Conservation (phyloP, 2,888 invertebrate species). For the Mesorhabditis spiculigera region DNA sequence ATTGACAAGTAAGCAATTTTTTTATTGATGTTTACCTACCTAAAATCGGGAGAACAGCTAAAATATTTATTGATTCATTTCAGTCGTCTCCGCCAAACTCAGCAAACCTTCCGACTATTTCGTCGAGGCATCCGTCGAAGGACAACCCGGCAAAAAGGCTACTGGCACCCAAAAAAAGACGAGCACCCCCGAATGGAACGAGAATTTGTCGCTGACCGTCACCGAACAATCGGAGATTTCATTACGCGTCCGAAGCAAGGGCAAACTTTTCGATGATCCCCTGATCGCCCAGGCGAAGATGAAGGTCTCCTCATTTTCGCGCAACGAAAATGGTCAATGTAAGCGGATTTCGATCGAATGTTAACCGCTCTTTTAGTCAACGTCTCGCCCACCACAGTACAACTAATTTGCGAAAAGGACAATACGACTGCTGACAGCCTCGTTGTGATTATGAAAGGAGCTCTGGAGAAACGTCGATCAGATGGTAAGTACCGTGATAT, state of each 20-base stretch:
- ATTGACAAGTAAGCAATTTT: neutral
- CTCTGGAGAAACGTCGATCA: slow-evolving; percentile 33
- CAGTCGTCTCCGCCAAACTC: slow-evolving; percentile 49
- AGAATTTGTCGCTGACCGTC: slow-evolving; percentile 39
- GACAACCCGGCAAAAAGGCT: slow-evolving; percentile 30
- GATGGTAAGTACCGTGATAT: slow-evolving; percentile 20
- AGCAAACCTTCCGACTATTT: slow-evolving; percentile 50
- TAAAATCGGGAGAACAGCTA: too few species aligned
- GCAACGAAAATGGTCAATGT: slow-evolving; percentile 54
- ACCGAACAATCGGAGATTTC: slow-evolving; percentile 41
- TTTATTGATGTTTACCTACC: too few species aligned
- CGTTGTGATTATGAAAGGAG: slow-evolving; percentile 34
- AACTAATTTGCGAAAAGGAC: slow-evolving; percentile 37
- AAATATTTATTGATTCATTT: slow-evolving; percentile 13
- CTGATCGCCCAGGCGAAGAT: slow-evolving; percentile 46
- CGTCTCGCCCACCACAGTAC: slow-evolving; percentile 32
- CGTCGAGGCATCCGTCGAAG: slow-evolving; percentile 50
- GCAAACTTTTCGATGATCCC: slow-evolving; percentile 54
- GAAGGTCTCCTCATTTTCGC: slow-evolving; percentile 45
- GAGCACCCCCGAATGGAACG: slow-evolving; percentile 54
- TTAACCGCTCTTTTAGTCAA: slow-evolving; percentile 34
- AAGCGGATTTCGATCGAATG: slow-evolving; percentile 15
- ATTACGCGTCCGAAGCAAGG: slow-evolving; percentile 48
- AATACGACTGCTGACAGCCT: slow-evolving; percentile 42
- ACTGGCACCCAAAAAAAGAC: slow-evolving; percentile 55